Conservation (phyloP, 2,113 vertebrate species). For the Recurvirostra avosetta region DNA sequence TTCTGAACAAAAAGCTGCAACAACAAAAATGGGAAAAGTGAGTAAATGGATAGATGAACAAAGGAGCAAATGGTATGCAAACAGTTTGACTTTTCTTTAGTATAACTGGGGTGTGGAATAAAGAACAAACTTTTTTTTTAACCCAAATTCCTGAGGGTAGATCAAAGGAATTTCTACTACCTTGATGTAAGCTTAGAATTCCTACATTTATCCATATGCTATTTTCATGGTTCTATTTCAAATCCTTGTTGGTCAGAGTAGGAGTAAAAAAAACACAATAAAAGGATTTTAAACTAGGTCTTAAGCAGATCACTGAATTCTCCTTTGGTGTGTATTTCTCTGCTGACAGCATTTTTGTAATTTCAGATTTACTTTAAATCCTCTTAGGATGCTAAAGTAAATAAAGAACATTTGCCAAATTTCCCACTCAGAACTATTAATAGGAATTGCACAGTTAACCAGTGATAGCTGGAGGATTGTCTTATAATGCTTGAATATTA, state of each 20-base stretch:
- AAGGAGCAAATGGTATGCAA: not conserved
- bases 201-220: not conserved
- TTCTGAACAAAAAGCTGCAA: not conserved
- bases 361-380: slow-evolving; percentile 48
- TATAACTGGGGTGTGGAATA: not conserved
- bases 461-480: not conserved
- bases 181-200: not conserved
- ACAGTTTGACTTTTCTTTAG: not conserved
- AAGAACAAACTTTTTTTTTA: not conserved
- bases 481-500: not conserved
- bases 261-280: not conserved
- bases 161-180: not conserved
- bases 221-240: slow-evolving; percentile 15
- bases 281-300: slow-evolving; percentile 10
- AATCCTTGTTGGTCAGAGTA: not conserved
- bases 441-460: not conserved
- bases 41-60: not conserved
- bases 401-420: slow-evolving; percentile 1
- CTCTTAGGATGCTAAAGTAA: slow-evolving; percentile 5
- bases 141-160: not conserved
- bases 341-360: slow-evolving; percentile 4
- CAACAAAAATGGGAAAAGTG: not conserved
- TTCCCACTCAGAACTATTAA: not conserved
- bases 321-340: not conserved
- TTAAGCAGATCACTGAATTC: slow-evolving; percentile 12